phyloP scores from a whole-genome alignment of 2,888 invertebrate genomes.

The Ceriagrion tenellum region DNA sequence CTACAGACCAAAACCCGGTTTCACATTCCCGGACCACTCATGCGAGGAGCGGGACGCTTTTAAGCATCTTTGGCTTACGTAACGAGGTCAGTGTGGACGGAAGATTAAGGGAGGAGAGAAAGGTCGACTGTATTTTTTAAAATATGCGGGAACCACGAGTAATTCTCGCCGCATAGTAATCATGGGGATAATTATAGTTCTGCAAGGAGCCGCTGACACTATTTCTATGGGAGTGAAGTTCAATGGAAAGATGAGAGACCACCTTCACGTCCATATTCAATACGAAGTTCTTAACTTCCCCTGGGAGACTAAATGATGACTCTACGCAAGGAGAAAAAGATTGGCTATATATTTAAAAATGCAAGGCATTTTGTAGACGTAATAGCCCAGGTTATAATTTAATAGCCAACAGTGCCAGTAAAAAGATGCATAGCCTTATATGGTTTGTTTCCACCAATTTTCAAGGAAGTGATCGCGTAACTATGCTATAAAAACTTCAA shows the following conservation, averaged over 20 bases:
- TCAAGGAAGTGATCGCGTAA: too few relatives aligned
- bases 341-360: too few relatives aligned
- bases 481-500: too few relatives aligned
- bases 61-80: not conserved
- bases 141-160: not conserved
- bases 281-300: not conserved
- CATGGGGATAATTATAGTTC: not conserved
- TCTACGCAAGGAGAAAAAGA: too few relatives aligned
- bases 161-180: not conserved
- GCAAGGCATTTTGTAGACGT: too few relatives aligned
- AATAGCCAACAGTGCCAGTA: too few relatives aligned
- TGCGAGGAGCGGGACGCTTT: not conserved
- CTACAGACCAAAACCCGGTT: not conserved
- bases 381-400: too few relatives aligned
- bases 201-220: not conserved
- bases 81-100: not conserved
- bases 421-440: too few relatives aligned
- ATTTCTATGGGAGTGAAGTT: not conserved
- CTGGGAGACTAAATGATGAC: not conserved
- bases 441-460: too few relatives aligned
- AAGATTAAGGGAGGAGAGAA: not conserved
- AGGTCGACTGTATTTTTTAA: not conserved
- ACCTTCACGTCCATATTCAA: not conserved
- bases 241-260: not conserved
- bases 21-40: not conserved